These are phyloP conservation scores for Rutilus rutilus DNA, from an alignment of 2,113 vertebrate genomes.

Conservation along the genomic window DNA sequence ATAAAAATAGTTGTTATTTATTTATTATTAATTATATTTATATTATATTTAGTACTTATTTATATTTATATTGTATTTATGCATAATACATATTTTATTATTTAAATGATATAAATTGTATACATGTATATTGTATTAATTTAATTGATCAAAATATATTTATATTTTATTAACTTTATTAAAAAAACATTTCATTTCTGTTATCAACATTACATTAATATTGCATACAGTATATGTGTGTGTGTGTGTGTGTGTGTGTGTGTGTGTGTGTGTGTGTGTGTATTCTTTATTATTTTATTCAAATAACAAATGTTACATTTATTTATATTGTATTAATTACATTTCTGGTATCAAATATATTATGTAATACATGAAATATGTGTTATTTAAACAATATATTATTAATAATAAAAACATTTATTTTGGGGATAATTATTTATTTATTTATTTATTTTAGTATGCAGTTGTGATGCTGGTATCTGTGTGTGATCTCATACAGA, in stretches of 20 bases:
- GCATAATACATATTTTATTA: background rate
- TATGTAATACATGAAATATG: no score
- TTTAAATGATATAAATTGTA: background rate
- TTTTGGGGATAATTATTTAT: background rate
- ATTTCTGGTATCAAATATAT: no score
- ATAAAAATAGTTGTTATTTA: background rate
- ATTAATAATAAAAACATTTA: background rate
- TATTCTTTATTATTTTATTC: no score
- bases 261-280: no score
- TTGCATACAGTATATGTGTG: no score
- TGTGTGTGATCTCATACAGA: background rate
- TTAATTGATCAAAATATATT: background rate
- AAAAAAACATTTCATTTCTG: no score
- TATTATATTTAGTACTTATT: background rate
- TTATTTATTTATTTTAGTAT: background rate
- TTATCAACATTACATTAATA: no score
- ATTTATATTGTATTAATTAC: no score
- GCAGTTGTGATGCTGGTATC: background rate
- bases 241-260: no score
- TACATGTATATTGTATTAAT: background rate
- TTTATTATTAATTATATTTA: background rate
- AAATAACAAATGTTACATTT: no score
- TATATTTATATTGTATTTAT: background rate
- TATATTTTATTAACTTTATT: no score
- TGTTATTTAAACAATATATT: no score